A percentile compares a stretch with the other conserved stretches of the same genome.
These are phyloP conservation scores for Erpornis zantholeuca DNA, from an alignment of 2,113 vertebrate genomes.

Conservation along the genomic window DNA sequence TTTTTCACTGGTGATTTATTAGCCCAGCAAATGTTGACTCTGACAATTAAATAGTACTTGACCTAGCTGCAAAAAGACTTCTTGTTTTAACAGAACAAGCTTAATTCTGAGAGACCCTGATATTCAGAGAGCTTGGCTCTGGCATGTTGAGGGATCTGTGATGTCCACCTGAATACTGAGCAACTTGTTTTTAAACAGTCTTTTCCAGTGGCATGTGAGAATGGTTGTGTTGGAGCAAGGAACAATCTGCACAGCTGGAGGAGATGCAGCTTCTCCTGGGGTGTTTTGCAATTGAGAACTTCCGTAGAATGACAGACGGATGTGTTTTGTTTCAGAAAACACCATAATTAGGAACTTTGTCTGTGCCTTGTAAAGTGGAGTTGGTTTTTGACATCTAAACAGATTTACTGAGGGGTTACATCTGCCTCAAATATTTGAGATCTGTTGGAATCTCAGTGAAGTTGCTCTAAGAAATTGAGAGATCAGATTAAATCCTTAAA, in stretches of 20 bases:
- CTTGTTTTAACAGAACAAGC: background rate
- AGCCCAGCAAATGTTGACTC: background rate
- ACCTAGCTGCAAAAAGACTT: background rate
- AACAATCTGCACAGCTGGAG: background rate
- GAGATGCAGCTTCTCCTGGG: background rate
- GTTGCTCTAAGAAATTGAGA: background rate
- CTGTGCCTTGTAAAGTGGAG: background rate
- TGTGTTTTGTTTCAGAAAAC: background rate
- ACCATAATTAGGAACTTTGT: background rate
- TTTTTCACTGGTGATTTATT: slow-evolving; percentile 43
- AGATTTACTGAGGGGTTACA: background rate
- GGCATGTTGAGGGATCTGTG: background rate
- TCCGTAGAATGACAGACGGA: background rate
- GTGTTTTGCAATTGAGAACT: background rate
- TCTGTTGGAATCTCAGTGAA: background rate
- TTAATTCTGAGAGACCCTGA: background rate
- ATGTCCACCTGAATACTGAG: background rate
- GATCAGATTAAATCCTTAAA: background rate
- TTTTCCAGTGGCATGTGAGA: background rate
- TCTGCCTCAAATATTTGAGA: background rate
- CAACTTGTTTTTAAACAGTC: background rate
- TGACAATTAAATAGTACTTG: background rate
- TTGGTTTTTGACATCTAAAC: background rate
- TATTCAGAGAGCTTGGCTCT: background rate
- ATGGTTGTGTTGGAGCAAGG: background rate